These are phyloP conservation scores for Manis crassicaudata DNA, from an alignment of 2,797 vertebrate genomes.

Conservation along the genomic window DNA sequence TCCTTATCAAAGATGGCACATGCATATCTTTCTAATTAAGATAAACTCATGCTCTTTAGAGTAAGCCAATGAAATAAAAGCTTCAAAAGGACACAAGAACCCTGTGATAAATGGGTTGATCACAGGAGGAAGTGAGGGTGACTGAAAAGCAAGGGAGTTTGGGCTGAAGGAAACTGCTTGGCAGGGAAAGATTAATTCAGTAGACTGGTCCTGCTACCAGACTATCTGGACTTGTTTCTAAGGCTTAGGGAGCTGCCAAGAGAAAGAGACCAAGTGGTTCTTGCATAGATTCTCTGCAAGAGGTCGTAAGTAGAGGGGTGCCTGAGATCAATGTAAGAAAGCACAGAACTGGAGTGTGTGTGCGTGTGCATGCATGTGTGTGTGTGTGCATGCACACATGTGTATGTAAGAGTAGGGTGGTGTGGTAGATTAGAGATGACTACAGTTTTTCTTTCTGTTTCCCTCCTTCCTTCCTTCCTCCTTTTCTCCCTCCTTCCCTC, in stretches of 20 bases:
- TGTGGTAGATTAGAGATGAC: neutral
- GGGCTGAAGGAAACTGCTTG: neutral
- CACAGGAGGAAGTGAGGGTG: slow-evolving; percentile 2
- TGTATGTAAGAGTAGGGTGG: too few species aligned
- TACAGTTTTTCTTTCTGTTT: neutral
- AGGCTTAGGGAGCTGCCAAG: slow-evolving; percentile 36
- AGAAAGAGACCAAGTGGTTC: slow-evolving; percentile 16
- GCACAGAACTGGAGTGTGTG: neutral
- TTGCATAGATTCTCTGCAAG: neutral
- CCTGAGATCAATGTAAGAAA: neutral
- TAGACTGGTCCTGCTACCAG: neutral
- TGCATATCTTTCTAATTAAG: slow-evolving; percentile 26
- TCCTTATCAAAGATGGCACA: neutral
- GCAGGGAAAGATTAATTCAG: neutral
- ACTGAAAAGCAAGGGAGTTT: neutral
- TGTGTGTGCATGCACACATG: neutral
- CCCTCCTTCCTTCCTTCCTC: neutral
- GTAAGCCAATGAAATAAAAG: neutral
- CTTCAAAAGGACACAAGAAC: neutral
- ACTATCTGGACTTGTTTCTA: slow-evolving; percentile 25
- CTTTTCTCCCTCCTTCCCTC: neutral
- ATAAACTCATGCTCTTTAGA: neutral
- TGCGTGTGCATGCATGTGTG: neutral
- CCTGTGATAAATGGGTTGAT: slow-evolving; percentile 6
- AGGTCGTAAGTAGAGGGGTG: neutral